Base-by-base conservation (phyloP, 2,797 vertebrate species). In the Brachyrhaphis roseni region DNA sequence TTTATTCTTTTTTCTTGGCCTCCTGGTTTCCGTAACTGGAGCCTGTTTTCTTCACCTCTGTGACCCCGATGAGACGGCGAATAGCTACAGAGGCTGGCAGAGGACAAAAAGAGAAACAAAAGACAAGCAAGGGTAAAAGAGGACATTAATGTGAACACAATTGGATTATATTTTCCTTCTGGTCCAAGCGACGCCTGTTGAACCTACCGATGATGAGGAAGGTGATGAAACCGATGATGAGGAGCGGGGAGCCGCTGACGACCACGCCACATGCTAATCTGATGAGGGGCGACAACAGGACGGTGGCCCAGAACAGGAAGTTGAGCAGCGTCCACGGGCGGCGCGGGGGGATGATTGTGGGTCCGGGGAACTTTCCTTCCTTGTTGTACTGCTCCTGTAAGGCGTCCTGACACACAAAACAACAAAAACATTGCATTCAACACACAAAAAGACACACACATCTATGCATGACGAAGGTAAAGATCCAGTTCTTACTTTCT, bases 31-130 rank as follows among this genome's bases (percentile, higher is more conserved):
- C 98, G 0, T 99, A 99, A 94, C 97, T 99, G 91, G 98, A 99
- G 91, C 98, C 98, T 0, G 96, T 96, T 94, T 98, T 99, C 81
- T 98, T 98, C 86, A 99, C 98, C 95, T 99, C 98, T 0, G 98
- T 99, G 87, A 99, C 97, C 70, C 98, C 98, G 78, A 99, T 99
- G 86, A 99, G 98, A 84, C 98, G 97, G 39, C 98, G 97, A 84
- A 99, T 98, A 77, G 97, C 98, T 89, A 99, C 92, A 84, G 98
- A 99, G 90, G 98, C 98, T 99, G 95, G 31, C 84, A 94, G 20
- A 34, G 34, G 85, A 94, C 31, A 53, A 84, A 1, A 87, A 74
- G 76, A 74, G 70, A 31, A 43, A 53, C 28, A 49, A 8, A 23
- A 53, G 51, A 53, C 6, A 57, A 80, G 26, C 34, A 12, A 28